Conservation (phyloP, 92 coral and sea anemone species). For the Parazoanthus darwini region DNA sequence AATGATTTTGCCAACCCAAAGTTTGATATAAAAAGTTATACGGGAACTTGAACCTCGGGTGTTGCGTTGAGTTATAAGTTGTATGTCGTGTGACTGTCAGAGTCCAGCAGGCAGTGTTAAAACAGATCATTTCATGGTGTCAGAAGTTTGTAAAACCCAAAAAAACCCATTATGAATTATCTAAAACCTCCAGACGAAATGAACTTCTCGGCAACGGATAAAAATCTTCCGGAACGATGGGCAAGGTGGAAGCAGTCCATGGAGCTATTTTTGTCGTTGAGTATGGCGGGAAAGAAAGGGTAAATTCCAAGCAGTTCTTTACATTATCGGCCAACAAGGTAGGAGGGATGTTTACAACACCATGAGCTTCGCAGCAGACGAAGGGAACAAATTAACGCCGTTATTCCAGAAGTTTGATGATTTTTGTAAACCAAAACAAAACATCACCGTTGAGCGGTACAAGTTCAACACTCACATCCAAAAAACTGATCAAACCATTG, state of each 20-base stretch:
- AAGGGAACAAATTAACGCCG: neutral
- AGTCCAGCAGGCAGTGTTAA: no score
- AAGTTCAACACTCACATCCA: constrained; percentile 31
- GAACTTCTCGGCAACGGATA: constrained; percentile 28
- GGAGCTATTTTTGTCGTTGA: constrained; percentile 36
- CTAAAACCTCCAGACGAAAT: constrained; percentile 39
- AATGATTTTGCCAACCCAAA: no score
- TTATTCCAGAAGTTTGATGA: constrained; percentile 41
- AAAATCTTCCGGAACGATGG: constrained; percentile 37
- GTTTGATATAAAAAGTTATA: no score
- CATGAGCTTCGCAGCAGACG: neutral
- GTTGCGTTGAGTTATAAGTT: no score
- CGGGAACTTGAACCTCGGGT: no score
- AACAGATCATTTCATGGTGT: constrained; percentile 28
- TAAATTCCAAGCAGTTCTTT: constrained; percentile 30
- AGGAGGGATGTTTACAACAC: constrained; percentile 35
- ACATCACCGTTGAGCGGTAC: constrained; percentile 38
- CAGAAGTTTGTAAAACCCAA: constrained; percentile 1
- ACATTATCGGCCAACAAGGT: constrained; percentile 53
- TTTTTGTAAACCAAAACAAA: constrained; percentile 37
- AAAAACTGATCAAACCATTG: constrained; percentile 17
- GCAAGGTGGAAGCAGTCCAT: constrained; percentile 37
- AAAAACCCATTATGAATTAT: neutral
- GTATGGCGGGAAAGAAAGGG: constrained; percentile 33
- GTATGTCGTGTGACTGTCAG: no score